Base-by-base conservation (phyloP, 35 echinoderm and acorn worm genomes). In the Strongylocentrotus purpuratus region DNA sequence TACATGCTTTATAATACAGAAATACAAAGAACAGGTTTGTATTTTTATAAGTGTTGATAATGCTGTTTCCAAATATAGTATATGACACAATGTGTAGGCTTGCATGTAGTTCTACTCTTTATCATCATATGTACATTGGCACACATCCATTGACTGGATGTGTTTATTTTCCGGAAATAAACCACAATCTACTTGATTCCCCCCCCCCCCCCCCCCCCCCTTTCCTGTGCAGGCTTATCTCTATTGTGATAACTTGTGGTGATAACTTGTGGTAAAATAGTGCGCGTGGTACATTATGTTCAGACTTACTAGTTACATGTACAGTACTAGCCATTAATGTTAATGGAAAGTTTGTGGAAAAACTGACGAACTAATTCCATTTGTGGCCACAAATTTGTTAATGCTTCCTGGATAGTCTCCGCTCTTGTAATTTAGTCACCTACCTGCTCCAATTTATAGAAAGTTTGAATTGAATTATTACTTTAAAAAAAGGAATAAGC, bases 261-360 rank as follows among this genome's bases (percentile, higher is more conserved):
- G 91, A 91, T 91, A 91, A 91, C 89, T 91, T 47, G 31, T 45
- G 91, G 15, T 50, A 47, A 93, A 93, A 93, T 93, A 4, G 91
- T 93, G 31, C 46, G 12, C 28, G 4, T 22, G 65, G 65, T 78
- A n/a, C 20, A 78, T n/a, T 78, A 78, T 28, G 87, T 15, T 89
- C 0, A 17, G 32, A 9, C 31, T 41, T 89, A 33, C 33, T 86
- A 41, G 35, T 41, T 10, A 59, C 52, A 59, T 59, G 52, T 59
- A 9, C 17, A 41, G 35, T 5, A 59, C 17, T 59, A 15, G 45
- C 32, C 33, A n/a, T 89, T 9, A 89, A 33, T 50, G n/a, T 33
- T 93, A 89, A 12, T 93, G 91, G 46, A 93, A 55, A 31, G 47
- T 33, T 2, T 22, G 91, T 93, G 91, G 48, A 93, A 93, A 58